These are phyloP conservation scores for Lamellibrachia satsuma DNA, from an alignment of 2,888 invertebrate genomes.

Conservation along the genomic window DNA sequence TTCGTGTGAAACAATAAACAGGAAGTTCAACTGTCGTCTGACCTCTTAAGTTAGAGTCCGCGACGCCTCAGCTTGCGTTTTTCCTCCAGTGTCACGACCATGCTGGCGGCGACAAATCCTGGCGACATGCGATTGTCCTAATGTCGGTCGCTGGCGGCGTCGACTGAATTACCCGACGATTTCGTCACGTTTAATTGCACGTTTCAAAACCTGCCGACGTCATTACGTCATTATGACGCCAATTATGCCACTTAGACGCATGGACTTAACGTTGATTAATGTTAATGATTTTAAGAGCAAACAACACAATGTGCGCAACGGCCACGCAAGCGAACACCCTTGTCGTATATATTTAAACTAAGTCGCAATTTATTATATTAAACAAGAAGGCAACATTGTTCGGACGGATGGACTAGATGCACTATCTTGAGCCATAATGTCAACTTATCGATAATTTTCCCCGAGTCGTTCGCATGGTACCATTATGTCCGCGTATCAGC, in stretches of 20 bases:
- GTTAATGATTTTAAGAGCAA: conserved; percentile 9
- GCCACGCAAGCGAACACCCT: background rate
- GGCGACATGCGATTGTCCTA: background rate
- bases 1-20: no score
- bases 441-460: background rate
- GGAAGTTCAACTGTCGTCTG: no score
- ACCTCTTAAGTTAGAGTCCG: no score
- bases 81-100: background rate
- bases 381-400: background rate
- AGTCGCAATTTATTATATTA: background rate
- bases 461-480: background rate
- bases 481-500: background rate
- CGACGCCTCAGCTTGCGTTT: no score
- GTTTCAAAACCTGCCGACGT: background rate
- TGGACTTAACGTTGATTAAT: background rate
- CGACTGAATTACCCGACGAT: background rate
- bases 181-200: background rate
- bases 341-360: background rate
- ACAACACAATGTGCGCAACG: background rate
- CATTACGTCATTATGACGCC: background rate
- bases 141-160: background rate
- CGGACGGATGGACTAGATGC: background rate
- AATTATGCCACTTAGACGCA: background rate
- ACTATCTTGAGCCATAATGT: background rate
- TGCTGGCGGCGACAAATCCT: background rate